phyloP scores from a whole-genome alignment of 2,113 vertebrate species.

The Prietella phreatophila region DNA sequence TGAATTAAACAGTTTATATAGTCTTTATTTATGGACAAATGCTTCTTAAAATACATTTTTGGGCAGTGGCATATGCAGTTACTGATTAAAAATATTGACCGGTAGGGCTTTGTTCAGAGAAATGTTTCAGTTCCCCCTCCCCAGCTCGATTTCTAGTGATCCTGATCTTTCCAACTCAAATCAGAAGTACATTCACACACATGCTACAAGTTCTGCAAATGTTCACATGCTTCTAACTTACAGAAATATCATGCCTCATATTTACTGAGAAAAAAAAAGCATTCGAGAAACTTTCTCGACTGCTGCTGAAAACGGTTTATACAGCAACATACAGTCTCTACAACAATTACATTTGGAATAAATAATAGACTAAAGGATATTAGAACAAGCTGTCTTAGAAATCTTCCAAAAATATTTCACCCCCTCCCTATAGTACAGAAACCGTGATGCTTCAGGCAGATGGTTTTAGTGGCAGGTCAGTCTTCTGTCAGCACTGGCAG shows the following conservation, averaged over 20 bases:
- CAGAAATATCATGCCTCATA: not conserved
- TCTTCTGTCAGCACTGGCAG: not conserved
- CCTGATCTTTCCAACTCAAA: not conserved
- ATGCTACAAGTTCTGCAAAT: not conserved
- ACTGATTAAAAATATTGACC: not conserved
- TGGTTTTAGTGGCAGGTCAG: not conserved
- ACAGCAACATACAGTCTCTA: not conserved
- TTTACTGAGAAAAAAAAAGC: not conserved
- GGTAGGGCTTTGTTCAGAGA: not conserved
- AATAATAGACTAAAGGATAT: not conserved
- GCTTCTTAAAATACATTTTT: not conserved
- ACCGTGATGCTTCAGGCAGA: not conserved
- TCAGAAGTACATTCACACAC: not conserved
- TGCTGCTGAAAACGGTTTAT: not conserved
- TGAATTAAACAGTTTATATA: not conserved
- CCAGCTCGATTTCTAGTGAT: not conserved
- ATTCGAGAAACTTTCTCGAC: not conserved
- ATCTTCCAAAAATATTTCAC: not conserved
- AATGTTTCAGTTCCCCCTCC: not conserved
- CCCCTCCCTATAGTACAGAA: not conserved
- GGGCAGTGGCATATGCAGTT: not conserved
- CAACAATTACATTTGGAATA: conserved; percentile 11
- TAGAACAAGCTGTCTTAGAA: not conserved
- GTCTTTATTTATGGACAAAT: conserved; percentile 1
- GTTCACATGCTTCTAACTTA: not conserved